Conservation (phyloP, 2,888 invertebrate species). For the Perizoma flavofasciatum region DNA sequence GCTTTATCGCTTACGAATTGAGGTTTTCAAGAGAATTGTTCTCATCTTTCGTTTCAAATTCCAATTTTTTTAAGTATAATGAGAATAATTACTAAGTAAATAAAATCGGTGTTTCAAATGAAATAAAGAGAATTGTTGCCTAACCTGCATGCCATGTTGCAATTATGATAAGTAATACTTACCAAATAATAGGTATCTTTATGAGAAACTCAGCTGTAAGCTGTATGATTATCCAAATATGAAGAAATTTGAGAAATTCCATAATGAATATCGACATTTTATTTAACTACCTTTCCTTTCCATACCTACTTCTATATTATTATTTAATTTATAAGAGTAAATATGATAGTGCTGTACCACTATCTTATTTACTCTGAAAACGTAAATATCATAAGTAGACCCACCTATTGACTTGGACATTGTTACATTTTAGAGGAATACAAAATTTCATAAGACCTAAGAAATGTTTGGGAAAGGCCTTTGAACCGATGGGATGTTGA, state of each 20-base stretch:
- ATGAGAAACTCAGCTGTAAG: constrained; percentile 64
- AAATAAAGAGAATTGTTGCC: constrained; percentile 3
- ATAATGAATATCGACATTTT: background rate
- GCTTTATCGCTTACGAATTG: constrained; percentile 3
- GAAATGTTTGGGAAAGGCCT: too few species aligned
- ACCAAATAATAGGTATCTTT: constrained; percentile 4
- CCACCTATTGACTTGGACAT: too few species aligned
- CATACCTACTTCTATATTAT: too few species aligned
- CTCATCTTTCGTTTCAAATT: constrained; percentile 25
- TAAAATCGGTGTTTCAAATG: constrained; percentile 7
- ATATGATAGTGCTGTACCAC: too few species aligned
- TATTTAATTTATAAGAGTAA: too few species aligned
- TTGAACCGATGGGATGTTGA: too few species aligned
- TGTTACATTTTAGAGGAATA: too few species aligned
- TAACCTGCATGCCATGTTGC: constrained; percentile 12
- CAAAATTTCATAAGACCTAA: too few species aligned
- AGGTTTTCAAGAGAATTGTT: constrained; percentile 27
- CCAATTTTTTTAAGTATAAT: constrained; percentile 17
- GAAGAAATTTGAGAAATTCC: constrained; percentile 13
- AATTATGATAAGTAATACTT: constrained; percentile 8
- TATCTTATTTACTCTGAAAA: too few species aligned
- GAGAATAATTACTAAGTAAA: constrained; percentile 11
- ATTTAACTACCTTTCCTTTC: constrained; percentile 1
- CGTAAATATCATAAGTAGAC: too few species aligned
- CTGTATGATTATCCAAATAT: constrained; percentile 51